Evolutionary conservation across 2,797 vertebrate genomes (phyloP), one percentile per base, ranked within the genome.

Genomic region (Melanotaenia pygmaea): DNA sequence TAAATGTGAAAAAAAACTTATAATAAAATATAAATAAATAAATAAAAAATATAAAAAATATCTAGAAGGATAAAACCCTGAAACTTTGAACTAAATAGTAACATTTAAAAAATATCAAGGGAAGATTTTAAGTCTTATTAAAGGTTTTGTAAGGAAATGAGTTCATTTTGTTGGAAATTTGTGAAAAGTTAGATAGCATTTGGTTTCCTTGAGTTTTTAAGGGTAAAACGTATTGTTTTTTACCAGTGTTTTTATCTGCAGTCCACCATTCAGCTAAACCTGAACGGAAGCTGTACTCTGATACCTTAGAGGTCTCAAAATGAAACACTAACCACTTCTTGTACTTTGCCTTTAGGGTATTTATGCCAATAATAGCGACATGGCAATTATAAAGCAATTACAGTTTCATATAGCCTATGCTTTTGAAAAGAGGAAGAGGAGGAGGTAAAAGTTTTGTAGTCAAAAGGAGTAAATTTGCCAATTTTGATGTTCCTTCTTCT

Each of bases 331-430:
- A 90, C 81, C 76, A 40, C 64, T 82, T 84, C 79, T 86, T 72
- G 73, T 67, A 63, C 85, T 84, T 76, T 85, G 87, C 76, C 82
- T 86, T 90, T 83, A 81, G 45, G 82, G 91, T 83, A 84, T 77
- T 7, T 82, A 70, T 54, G 81, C 81, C 80, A 80, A 74, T 74
- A 64, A 80, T 81, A 89, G 80, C 87, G 82, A 75, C 45, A 50
- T 78, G 62, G 87, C 87, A 92, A 92, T 94, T 91, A 92, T 90
- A 60, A 86, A 87, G 87, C 86, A 89, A 93, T 93, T 92, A 93
- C 89, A 83, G 86, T 88, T 91, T 92, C 84, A 92, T 76, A 81
- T 87, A 70, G 76, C 83, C 51, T 16, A 13, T 76, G 88, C 76
- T 82, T 86, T 83, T 72, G 43, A 83, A 72, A 79, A 78, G 35